phyloP scores from a whole-genome alignment of 2,888 invertebrate species.

The Buathra laborator region DNA sequence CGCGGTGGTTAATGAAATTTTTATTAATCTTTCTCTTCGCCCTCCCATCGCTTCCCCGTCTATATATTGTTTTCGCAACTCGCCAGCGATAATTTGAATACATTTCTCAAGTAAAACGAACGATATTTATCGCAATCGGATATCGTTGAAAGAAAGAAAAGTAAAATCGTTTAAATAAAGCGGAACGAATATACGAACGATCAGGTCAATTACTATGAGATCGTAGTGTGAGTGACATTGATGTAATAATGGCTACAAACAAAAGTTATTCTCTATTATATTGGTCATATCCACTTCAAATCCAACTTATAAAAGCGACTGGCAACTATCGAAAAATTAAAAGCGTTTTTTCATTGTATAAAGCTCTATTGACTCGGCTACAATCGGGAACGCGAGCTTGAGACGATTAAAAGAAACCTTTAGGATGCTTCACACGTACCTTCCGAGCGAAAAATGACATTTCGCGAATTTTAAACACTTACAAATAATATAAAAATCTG shows the following conservation, averaged over 20 bases:
- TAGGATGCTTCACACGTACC: no score
- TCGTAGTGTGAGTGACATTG: conserved; percentile 39
- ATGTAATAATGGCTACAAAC: conserved; percentile 55
- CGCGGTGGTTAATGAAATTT: conserved; percentile 39
- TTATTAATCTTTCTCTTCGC: conserved; percentile 57
- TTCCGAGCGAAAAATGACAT: no score
- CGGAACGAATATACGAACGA: conserved; percentile 18
- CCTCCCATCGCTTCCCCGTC: conserved; percentile 35
- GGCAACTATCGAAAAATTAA: conserved; percentile 68
- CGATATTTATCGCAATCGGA: conserved; percentile 28
- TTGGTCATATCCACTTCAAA: conserved; percentile 77
- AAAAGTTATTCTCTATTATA: conserved; percentile 68
- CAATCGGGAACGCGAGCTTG: background rate
- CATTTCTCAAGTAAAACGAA: conserved; percentile 1
- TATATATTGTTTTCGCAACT: conserved; percentile 45
- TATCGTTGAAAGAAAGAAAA: conserved; percentile 30
- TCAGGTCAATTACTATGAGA: conserved; percentile 26
- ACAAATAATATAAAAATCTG: no score
- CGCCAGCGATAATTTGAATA: conserved; percentile 9
- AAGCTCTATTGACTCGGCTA: background rate
- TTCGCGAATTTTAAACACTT: no score
- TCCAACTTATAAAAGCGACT: conserved; percentile 77
- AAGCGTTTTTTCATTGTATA: conserved; percentile 13
- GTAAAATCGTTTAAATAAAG: conserved; percentile 24
- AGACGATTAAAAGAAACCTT: conserved; percentile 22